Base-by-base conservation (phyloP, 2,113 vertebrate species). In the Acanthochromis polyacanthus region DNA sequence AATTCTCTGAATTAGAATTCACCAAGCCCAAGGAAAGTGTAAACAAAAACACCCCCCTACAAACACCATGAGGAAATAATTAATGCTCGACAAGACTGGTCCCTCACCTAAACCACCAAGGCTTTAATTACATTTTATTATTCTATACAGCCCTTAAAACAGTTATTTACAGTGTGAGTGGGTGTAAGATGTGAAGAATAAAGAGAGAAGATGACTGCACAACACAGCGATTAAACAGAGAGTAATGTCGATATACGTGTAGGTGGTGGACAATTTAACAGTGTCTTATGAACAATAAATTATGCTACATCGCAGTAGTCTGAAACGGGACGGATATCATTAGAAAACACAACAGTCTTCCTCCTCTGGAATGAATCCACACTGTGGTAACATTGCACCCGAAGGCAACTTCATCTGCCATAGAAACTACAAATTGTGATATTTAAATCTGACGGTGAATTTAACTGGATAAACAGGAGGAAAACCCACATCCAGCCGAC, bases 141-240 rank as follows among this genome's bases (percentile, higher is more conserved):
- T 55, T 70, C 78, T 89, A 45, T 83, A 88, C 91, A 94, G 92
- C 88, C 90, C 90, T 91, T 87, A 45, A 57, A 71, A 86, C 59
- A 53, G 48, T 77, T 76, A 86, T 89, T 82, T 87, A 90, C 85
- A 88, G 56, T 62, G 46, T 16, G 71, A 62, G 10, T 71, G 19
- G 17, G 50, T 61, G 57, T 60, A 40, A 60, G 55, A 71, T 36
- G 19, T 80, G 17, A 81, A 38, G 17, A 48, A 36, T 10, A 58
- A 2, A 40, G 17, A 40, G 57, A 65, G 36, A 77, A 57, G 64
- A 56, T 10, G 56, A 22, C 52, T 22, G 58, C 71, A 19, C 65
- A 55, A 77, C 70, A 73, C 66, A 71, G 40, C 4, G 1, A 73
- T 74, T 61, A 25, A 72, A 80, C 17, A 72, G 36, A 74, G 23